These are phyloP conservation scores for Smutsia gigantea DNA, from an alignment of 2,797 vertebrate genomes.

Conservation along the genomic window DNA sequence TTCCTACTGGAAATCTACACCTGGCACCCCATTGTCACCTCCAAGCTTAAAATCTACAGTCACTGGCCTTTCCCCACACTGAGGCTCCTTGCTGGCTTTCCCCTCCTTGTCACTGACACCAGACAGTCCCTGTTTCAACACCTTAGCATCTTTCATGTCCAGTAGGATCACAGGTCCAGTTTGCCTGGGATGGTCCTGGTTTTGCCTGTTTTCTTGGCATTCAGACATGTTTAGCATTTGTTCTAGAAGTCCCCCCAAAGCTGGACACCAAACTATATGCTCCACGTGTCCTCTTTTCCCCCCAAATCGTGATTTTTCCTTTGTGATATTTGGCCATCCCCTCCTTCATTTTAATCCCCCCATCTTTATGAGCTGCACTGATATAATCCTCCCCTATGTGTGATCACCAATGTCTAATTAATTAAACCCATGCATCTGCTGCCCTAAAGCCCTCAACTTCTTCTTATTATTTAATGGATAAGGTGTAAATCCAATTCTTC, in stretches of 20 bases:
- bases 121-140: neutral
- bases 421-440: neutral
- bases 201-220: neutral
- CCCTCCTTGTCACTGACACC: neutral
- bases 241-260: neutral
- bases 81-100: neutral
- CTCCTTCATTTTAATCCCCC: neutral
- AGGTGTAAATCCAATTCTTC: neutral
- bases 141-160: neutral
- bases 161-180: neutral
- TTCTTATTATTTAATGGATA: neutral
- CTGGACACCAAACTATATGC: neutral
- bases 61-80: neutral
- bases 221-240: neutral
- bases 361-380: neutral
- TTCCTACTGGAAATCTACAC: neutral
- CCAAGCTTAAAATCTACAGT: neutral
- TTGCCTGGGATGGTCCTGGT: neutral
- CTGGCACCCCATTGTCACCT: no score
- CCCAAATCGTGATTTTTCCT: neutral
- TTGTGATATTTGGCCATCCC: neutral
- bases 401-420: neutral
- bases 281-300: neutral
- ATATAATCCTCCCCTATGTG: neutral
- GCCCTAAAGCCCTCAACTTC: neutral